phyloP scores from a whole-genome alignment of 2,888 invertebrate species.

The Ochropacha duplaris region DNA sequence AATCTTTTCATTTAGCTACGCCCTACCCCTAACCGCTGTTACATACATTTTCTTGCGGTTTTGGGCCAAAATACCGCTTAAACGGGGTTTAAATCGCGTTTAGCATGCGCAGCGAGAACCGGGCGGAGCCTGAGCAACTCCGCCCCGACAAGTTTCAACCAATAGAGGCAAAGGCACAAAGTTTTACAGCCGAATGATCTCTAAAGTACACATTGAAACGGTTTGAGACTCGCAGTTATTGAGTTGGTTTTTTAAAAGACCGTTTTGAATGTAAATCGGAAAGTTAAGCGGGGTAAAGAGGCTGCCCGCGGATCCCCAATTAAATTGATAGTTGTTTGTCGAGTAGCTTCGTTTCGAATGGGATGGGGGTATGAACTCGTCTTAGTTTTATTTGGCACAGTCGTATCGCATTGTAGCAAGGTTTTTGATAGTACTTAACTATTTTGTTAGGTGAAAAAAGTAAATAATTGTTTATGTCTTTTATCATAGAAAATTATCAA shows the following conservation, averaged over 20 bases:
- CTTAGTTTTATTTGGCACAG: slow-evolving; percentile 7
- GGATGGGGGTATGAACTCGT: slow-evolving; percentile 7
- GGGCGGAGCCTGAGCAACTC: slow-evolving; percentile 58
- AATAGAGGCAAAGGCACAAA: slow-evolving; percentile 49
- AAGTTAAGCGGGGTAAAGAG: slow-evolving; percentile 80
- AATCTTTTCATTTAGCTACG: slow-evolving; percentile 79
- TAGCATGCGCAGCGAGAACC: slow-evolving; percentile 71
- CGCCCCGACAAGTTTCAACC: slow-evolving; percentile 46
- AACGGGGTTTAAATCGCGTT: slow-evolving; percentile 78
- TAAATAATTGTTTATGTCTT: no score
- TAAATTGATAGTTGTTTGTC: slow-evolving; percentile 74
- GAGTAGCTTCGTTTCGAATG: slow-evolving; percentile 25
- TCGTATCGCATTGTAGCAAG: not conserved
- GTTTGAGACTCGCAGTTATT: slow-evolving; percentile 65
- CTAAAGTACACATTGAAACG: slow-evolving; percentile 70
- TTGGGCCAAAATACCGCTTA: slow-evolving; percentile 81
- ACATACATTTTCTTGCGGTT: slow-evolving; percentile 81
- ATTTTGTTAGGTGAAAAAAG: no score
- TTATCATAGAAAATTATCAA: no score
- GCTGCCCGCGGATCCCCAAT: slow-evolving; percentile 73
- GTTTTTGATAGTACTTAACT: no score
- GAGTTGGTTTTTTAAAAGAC: slow-evolving; percentile 79
- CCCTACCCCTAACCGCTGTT: slow-evolving; percentile 75
- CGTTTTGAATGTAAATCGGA: slow-evolving; percentile 83
- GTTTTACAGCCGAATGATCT: slow-evolving; percentile 66